A percentile compares a stretch with the other conserved stretches of the same genome.
phyloP scores from a whole-genome alignment of 2,888 invertebrate genomes.

The Hirtodrosophila trivittata region DNA sequence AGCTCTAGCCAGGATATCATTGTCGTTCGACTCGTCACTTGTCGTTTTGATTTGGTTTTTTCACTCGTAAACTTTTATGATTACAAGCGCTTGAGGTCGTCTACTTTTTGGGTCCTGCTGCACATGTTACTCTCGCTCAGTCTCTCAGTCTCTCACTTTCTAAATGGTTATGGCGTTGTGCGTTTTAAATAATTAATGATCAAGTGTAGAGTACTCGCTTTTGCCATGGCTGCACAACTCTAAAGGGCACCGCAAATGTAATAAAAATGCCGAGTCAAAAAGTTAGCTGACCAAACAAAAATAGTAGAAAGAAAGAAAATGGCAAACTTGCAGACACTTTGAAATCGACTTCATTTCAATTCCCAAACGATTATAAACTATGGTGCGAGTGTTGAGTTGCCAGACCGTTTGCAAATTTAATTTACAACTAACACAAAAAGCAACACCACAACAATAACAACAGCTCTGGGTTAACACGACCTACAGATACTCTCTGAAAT shows the following conservation, averaged over 20 bases:
- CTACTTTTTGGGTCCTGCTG: constrained; percentile 29
- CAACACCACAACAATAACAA: constrained; percentile 41
- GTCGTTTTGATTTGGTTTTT: constrained; percentile 68
- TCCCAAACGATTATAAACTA: constrained; percentile 79
- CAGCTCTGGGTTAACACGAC: background rate
- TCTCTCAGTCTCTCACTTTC: constrained; percentile 20
- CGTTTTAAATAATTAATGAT: constrained; percentile 76
- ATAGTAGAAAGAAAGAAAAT: constrained; percentile 5
- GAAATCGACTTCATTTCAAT: constrained; percentile 76
- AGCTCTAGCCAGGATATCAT: constrained; percentile 16
- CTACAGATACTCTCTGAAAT: constrained; percentile 3
- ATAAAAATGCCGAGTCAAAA: constrained; percentile 71
- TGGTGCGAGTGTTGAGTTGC: constrained; percentile 51
- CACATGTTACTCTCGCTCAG: constrained; percentile 61
- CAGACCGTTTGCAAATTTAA: constrained; percentile 78
- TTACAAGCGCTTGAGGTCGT: constrained; percentile 45
- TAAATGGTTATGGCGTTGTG: constrained; percentile 71
- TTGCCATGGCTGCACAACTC: constrained; percentile 19
- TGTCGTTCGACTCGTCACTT: constrained; percentile 54
- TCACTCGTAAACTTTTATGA: constrained; percentile 74
- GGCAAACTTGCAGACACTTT: constrained; percentile 60
- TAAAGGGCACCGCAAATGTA: constrained; percentile 60
- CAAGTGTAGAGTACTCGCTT: constrained; percentile 14
- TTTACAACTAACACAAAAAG: constrained; percentile 62
- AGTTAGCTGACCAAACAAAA: constrained; percentile 61